Evolutionary conservation across 2,113 vertebrate species (phyloP).

Genomic region (Chaetodon trifascialis): DNA sequence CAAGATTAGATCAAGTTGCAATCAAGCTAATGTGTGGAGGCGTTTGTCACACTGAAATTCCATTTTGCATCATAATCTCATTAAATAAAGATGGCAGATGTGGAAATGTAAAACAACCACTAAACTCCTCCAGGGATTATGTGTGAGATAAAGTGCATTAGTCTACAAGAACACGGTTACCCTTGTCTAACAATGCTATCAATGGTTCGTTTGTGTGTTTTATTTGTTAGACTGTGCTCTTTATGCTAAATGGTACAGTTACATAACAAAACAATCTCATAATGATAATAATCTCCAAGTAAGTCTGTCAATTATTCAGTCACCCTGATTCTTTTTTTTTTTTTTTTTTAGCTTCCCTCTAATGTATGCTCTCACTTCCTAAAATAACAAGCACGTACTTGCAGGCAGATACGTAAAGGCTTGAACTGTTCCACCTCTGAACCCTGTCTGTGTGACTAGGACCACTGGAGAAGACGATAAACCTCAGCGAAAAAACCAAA

Average conservation of each 20-base stretch:
- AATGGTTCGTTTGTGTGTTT: constrained; percentile 32
- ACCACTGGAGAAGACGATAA: constrained; percentile 70
- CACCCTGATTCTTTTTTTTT: neutral
- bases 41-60: constrained; percentile 19
- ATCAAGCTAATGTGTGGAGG: constrained; percentile 6
- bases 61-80: constrained; percentile 46
- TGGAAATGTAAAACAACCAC: constrained; percentile 36
- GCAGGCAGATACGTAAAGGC: neutral
- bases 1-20: constrained; percentile 34
- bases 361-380: neutral
- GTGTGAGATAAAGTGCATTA: constrained; percentile 31
- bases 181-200: constrained; percentile 21
- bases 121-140: constrained; percentile 26
- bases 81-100: constrained; percentile 33
- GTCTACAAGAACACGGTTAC: neutral
- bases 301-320: constrained; percentile 9
- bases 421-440: constrained; percentile 5
- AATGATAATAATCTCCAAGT: neutral
- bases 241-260: constrained; percentile 26
- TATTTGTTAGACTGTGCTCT: neutral
- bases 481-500: constrained; percentile 78
- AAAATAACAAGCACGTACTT: neutral
- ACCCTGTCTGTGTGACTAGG: constrained; percentile 55
- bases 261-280: constrained; percentile 13
- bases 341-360: neutral